Percentiles rank a stretch among this genome's conserved stretches.
These are phyloP conservation scores for Chrysaora quinquecirrha DNA, from an alignment of 30 jellyfish, hydroid and myxozoan species.

Conservation along the genomic window DNA sequence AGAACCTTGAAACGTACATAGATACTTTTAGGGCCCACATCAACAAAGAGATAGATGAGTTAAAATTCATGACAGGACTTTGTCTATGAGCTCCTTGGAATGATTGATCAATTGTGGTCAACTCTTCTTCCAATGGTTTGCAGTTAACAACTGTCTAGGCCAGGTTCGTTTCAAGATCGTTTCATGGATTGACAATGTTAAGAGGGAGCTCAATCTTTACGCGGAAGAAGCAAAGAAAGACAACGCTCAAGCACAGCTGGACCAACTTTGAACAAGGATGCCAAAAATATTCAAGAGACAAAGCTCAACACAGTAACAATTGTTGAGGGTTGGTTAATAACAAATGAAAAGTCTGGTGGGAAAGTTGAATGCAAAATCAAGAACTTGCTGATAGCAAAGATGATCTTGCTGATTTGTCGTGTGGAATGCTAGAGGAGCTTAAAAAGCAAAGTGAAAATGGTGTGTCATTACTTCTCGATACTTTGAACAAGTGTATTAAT, in stretches of 20 bases:
- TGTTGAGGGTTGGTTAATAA: neutral
- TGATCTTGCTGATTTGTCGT: too few relatives aligned
- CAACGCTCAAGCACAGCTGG: neutral
- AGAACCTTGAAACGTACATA: neutral
- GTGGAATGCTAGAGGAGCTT: too few relatives aligned
- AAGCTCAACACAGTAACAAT: neutral
- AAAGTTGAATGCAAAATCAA: too few relatives aligned
- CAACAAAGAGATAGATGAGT: slow-evolving; percentile 2
- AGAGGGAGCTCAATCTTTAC: neutral
- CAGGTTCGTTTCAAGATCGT: slow-evolving; percentile 3
- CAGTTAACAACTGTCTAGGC: neutral
- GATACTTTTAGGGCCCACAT: slow-evolving; percentile 6
- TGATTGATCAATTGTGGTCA: neutral
- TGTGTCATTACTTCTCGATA: neutral
- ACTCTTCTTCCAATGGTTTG: neutral
- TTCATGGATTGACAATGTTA: neutral
- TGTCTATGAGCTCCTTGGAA: slow-evolving; percentile 5
- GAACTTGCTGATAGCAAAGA: too few relatives aligned
- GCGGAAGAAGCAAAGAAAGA: neutral
- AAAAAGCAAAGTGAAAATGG: too few relatives aligned
- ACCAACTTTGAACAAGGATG: neutral
- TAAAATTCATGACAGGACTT: slow-evolving; percentile 11
- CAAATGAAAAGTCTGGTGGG: too few relatives aligned
- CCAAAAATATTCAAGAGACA: too few relatives aligned
- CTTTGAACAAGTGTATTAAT: neutral